phyloP scores from a whole-genome alignment of 1,140 invertebrate genomes.

The Papilio polyxenes region DNA sequence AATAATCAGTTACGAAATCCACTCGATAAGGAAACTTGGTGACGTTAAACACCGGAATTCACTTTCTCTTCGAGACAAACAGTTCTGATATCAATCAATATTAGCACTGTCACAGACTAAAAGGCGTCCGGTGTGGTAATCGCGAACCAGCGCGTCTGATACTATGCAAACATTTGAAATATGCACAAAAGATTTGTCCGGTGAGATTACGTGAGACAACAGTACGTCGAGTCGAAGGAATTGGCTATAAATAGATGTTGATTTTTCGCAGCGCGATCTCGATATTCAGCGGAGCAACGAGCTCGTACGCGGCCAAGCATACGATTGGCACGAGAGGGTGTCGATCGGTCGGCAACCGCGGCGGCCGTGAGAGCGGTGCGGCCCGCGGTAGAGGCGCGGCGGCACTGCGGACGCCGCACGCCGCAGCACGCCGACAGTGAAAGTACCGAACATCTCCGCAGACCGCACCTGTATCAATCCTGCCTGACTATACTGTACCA shows the following conservation, averaged over 20 bases:
- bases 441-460: constrained; percentile 71
- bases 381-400: constrained; percentile 67
- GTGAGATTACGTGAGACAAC: constrained; percentile 45
- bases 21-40: constrained; percentile 14
- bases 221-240: constrained; percentile 49
- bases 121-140: neutral
- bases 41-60: neutral
- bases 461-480: constrained; percentile 31
- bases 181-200: constrained; percentile 5
- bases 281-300: constrained; percentile 65
- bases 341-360: constrained; percentile 51
- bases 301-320: constrained; percentile 61
- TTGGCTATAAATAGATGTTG: constrained; percentile 60
- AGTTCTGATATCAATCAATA: constrained; percentile 12
- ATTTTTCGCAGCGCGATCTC: constrained; percentile 67
- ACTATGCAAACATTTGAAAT: constrained; percentile 28
- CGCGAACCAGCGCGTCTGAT: constrained; percentile 1
- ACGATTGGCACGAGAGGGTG: constrained; percentile 60
- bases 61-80: constrained; percentile 30
- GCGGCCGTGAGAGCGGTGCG: constrained; percentile 55
- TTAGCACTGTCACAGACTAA: neutral
- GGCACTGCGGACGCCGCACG: constrained; percentile 64
- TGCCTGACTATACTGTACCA: constrained; percentile 11
- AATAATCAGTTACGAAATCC: constrained; percentile 18
- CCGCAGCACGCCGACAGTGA: constrained; percentile 70